Base-by-base conservation (phyloP, 2,888 invertebrate genomes). In the Drosophila gaucha region DNA sequence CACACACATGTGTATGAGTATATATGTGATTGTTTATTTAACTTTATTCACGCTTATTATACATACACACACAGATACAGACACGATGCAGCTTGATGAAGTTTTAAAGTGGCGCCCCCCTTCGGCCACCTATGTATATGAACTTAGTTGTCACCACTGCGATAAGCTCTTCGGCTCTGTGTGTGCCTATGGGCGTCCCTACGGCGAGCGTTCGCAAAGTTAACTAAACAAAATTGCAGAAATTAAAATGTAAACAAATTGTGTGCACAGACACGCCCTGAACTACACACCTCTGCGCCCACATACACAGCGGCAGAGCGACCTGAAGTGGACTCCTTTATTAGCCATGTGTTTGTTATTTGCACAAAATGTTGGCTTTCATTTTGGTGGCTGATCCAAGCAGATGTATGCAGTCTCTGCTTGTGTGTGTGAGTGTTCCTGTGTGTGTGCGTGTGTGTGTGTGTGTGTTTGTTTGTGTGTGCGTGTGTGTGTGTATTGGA, bases 211-310 rank as follows among this genome's bases (percentile, higher is more conserved):
- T 55, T 22, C 60, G 50, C 66, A 59, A 74, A 72, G 78, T 75
- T 80, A 85, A 85, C 77, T 72, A 86, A 89, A 85, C 89, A 85
- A 83, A 85, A 89, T 79, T 85, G 88, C 85, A 85, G 88, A 85
- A 89, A 88, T 85, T 89, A 69, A 89, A 88, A 79, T 88, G 89
- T 83, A 84, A 89, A 89, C 80, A 88, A 86, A 83, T 88, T 82
- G 82, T 88, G 86, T 78, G 67, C 60, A 47, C 51, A 64, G 58
- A 57, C 73, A 73, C 68, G 62, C 78, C 74, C 55, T 50, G 70
- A 36, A 18, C 18, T 10, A 2, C 33, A 46, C 35, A 22, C 14
- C 46, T 6, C 47, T 26, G 72, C 63, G 52, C 55, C 56, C 63
- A 60, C 67, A 64, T 43, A 46, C 43, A 43, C 12, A 28, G 31